These are phyloP conservation scores for Bombus superbus DNA, from an alignment of 1,140 invertebrate genomes.

Conservation along the genomic window DNA sequence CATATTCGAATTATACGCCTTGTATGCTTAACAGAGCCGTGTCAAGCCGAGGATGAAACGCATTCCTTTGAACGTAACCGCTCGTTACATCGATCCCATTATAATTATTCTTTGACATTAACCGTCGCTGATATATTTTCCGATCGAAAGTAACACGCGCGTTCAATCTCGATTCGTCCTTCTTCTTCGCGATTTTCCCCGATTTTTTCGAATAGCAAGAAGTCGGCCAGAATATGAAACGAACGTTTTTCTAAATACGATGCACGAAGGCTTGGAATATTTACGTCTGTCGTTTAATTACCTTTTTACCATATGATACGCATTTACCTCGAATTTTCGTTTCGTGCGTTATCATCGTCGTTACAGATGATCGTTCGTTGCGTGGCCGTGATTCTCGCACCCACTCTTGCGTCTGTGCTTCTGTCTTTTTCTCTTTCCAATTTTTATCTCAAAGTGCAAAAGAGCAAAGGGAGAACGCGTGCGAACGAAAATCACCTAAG, in stretches of 20 bases:
- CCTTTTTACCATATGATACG: neutral
- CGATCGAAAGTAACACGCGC: neutral
- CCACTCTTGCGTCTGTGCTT: no score
- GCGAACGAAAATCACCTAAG: neutral
- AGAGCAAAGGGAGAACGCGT: neutral
- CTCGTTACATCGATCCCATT: constrained; percentile 29
- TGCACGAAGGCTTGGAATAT: neutral
- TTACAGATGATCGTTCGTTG: no score
- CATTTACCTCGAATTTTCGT: neutral
- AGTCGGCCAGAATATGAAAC: neutral
- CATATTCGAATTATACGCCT: constrained; percentile 45
- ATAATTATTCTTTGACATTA: constrained; percentile 19
- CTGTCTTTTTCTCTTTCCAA: no score
- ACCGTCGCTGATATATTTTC: neutral
- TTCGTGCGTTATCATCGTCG: no score
- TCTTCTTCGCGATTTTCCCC: neutral
- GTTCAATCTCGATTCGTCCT: neutral
- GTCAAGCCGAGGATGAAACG: constrained; percentile 23
- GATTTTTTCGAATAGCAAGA: neutral
- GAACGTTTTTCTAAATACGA: neutral
- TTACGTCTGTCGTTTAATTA: neutral
- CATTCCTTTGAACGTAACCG: constrained; percentile 28
- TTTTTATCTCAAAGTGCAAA: neutral
- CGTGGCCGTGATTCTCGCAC: no score
- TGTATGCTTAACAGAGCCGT: constrained; percentile 21